phyloP scores from a whole-genome alignment of 2,888 invertebrate genomes.

The Lydus trimaculatus region DNA sequence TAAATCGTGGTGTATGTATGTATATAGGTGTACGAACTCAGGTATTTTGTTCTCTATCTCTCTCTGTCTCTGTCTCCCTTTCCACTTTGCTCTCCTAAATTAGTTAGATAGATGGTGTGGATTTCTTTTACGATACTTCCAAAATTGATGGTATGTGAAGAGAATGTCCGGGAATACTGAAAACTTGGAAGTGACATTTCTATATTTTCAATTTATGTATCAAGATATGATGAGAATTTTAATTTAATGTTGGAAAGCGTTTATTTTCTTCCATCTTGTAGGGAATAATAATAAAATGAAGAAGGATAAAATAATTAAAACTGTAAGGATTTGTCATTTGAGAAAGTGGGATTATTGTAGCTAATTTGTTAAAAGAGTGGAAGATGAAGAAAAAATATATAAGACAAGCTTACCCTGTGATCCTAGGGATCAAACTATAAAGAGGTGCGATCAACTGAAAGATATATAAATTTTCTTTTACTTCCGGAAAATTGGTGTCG shows the following conservation, averaged over 20 bases:
- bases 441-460: conserved; percentile 4
- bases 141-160: conserved; percentile 4
- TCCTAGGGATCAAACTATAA: not conserved
- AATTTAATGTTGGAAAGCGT: not conserved
- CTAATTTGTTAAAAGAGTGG: not conserved
- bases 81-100: conserved; percentile 3
- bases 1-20: not conserved
- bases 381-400: not conserved
- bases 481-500: not conserved
- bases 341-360: not conserved
- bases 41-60: too few species aligned
- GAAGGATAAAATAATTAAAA: not conserved
- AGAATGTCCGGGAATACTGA: not conserved
- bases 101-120: not conserved
- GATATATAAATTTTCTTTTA: not conserved
- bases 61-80: too few species aligned
- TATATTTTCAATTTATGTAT: conserved; percentile 10
- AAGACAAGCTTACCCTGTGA: not conserved
- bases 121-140: conserved; percentile 13
- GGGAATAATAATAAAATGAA: not conserved
- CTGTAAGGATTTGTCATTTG: not conserved
- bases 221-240: not conserved
- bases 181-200: conserved; percentile 16
- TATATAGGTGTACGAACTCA: not conserved
- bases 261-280: not conserved